Evolutionary conservation across 2,797 vertebrate species (phyloP), one percentile per base, ranked within the genome.

Genomic region (Tenualosa ilisha): DNA sequence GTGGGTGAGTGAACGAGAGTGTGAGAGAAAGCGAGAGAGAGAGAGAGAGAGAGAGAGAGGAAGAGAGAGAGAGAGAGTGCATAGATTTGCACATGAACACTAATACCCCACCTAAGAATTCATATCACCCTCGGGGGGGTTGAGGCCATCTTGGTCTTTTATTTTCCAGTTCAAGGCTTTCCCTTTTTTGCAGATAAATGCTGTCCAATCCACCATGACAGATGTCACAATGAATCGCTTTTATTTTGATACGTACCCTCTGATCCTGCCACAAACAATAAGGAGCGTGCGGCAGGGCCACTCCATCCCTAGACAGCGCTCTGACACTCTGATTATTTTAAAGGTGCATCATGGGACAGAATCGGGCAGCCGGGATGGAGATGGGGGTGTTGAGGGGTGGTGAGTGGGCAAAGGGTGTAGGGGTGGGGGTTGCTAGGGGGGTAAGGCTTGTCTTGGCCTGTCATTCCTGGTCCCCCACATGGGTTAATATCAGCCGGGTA

Each of bases 111-210:
- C 86, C 87, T 88, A 82, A 65, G 49, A 86, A 82, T 81, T 8
- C 82, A 65, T 3, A 63, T 79, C 49, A 65, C 84, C 83, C 88
- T 86, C 68, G 85, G 81, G 81, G 31, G 20, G n/a, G n/a, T 65
- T 59, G 61, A 40, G 31, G 81, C 92, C 91, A 90, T 95, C 94
- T 90, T 93, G 92, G 93, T 89, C 95, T 96, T 96, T 95, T 94
- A 95, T 95, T 96, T 96, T 96, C 94, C 95, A 95, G 96, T 96
- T 96, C 95, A 96, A 85, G 92, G 95, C 95, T 91, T 94, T 92
- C 91, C 88, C 91, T 63, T 53, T 79, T 56, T n/a, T 92, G 84
- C 93, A 93, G 94, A 93, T 91, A 96, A 95, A 95, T 95, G 94
- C 94, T 95, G 92, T 92, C 93, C 95, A 93, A 92, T 96, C 91